Conservation (phyloP, 1,140 invertebrate species). For the Druon quercuslanigerum region DNA sequence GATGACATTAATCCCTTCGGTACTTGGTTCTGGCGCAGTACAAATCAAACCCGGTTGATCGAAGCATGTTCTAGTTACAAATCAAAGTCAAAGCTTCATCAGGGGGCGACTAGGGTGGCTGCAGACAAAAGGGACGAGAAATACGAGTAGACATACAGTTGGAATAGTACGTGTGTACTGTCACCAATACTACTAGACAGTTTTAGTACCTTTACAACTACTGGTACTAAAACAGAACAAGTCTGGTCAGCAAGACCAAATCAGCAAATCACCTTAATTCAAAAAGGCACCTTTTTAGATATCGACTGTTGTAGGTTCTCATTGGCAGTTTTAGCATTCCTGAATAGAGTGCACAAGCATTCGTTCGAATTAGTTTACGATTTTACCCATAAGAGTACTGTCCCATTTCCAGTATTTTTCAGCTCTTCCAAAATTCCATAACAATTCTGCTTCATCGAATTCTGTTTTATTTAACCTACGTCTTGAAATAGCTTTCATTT, state of each 20-base stretch:
- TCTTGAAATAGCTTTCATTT: too few relatives aligned
- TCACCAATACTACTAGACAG: neutral
- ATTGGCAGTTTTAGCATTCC: too few relatives aligned
- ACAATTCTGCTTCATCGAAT: too few relatives aligned
- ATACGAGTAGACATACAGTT: neutral
- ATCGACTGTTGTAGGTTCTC: too few relatives aligned
- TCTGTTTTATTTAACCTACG: too few relatives aligned
- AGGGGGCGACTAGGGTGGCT: neutral
- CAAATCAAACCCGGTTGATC: slow-evolving; percentile 19
- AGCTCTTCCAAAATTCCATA: too few relatives aligned
- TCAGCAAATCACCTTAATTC: neutral
- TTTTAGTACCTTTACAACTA: neutral
- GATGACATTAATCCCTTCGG: slow-evolving; percentile 5
- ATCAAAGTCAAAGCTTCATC: slow-evolving; percentile 25
- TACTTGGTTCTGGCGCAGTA: neutral
- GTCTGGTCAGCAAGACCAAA: slow-evolving; percentile 1
- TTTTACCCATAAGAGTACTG: too few relatives aligned
- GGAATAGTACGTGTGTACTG: neutral
- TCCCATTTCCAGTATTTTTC: too few relatives aligned
- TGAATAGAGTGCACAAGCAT: too few relatives aligned
- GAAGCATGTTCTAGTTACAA: slow-evolving; percentile 22
- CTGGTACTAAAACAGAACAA: neutral
- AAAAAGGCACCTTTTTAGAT: too few relatives aligned
- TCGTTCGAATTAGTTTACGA: too few relatives aligned
- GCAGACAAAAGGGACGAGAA: slow-evolving; percentile 25